phyloP scores from a whole-genome alignment of 2,888 invertebrate species.

The Cosmorhoe ocellata region DNA sequence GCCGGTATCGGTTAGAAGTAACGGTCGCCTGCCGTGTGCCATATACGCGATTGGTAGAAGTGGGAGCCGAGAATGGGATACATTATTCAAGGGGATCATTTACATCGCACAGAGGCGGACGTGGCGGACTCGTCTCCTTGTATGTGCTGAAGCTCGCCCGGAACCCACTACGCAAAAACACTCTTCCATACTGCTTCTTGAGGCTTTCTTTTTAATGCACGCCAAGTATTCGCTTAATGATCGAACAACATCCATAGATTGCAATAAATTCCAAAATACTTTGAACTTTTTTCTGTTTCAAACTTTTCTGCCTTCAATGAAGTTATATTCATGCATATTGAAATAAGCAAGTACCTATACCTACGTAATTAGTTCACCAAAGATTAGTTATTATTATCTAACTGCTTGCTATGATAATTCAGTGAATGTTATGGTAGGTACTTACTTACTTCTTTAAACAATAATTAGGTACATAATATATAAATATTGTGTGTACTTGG shows the following conservation, averaged over 20 bases:
- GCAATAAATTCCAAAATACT: conserved; percentile 52
- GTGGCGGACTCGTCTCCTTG: conserved; percentile 71
- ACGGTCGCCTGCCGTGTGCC: conserved; percentile 73
- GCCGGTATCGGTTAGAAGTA: conserved; percentile 66
- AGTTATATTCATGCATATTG: too few species aligned
- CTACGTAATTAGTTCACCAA: too few species aligned
- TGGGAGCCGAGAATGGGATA: conserved; percentile 74
- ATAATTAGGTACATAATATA: too few species aligned
- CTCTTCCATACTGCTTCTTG: conserved; percentile 66
- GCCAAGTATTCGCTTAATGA: conserved; percentile 65
- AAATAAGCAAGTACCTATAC: too few species aligned
- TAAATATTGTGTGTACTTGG: too few species aligned
- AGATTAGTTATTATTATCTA: too few species aligned
- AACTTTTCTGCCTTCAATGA: conserved; percentile 3
- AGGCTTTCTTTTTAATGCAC: conserved; percentile 64
- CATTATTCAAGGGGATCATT: conserved; percentile 81
- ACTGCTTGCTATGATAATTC: too few species aligned
- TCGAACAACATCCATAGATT: conserved; percentile 56
- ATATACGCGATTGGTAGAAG: conserved; percentile 67
- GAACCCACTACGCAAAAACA: conserved; percentile 71
- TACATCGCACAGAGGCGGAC: conserved; percentile 72
- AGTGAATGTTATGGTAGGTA: too few species aligned
- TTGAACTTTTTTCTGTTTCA: conserved; percentile 28
- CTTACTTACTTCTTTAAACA: too few species aligned
- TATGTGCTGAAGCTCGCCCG: conserved; percentile 66